Evolutionary conservation across 2,888 invertebrate genomes (phyloP), one percentile per base, ranked within the genome.

Genomic region (Hemithea aestivaria): DNA sequence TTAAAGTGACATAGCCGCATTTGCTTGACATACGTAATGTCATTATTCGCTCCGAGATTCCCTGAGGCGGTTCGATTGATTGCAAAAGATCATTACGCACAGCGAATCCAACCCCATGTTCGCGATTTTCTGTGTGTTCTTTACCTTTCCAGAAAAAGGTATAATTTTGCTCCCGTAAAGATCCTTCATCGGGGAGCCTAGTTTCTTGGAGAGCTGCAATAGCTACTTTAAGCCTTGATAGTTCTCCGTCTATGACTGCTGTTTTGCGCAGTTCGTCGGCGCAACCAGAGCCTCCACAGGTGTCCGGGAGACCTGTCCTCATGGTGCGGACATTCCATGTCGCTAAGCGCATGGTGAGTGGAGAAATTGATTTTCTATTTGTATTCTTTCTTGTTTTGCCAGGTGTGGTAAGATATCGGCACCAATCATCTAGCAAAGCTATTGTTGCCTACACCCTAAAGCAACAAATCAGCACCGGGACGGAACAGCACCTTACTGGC

Each of bases 141-240:
- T 33, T 32, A 1, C 38, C 38, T 4, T 20, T 20, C 38, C 45
- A 48, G 27, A 29, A 46, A 27, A 44, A 48, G 1, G 39, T 48
- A 33, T 39, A 48, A 16, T 40, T 10, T 1, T 29, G 6, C 21
- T 51, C 51, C 0, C 38, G 32, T 1, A 48, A 6, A 1, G 33
- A 39, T 0, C 48, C 47, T 24, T 44, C 36, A 6, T 40, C 44
- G 0, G 26, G 28, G 5, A 53, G 27, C 20, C 48, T 32, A 4
- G 52, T 52, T 11, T 52, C 46, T 21, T 48, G 51, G 5, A 44
- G 34, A n/a, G 49, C 49, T 2, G 40, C 29, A 4, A 46, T 24
- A 7, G 10, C 25, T 6, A 50, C 27, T 10, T 40, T 32, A 0
- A 46, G 46, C 6, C 40, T 27, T 1, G 6, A 1, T 7, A 49